Evolutionary conservation across 1,140 invertebrate genomes (phyloP).

Genomic region (Drosophila oshimai): DNA sequence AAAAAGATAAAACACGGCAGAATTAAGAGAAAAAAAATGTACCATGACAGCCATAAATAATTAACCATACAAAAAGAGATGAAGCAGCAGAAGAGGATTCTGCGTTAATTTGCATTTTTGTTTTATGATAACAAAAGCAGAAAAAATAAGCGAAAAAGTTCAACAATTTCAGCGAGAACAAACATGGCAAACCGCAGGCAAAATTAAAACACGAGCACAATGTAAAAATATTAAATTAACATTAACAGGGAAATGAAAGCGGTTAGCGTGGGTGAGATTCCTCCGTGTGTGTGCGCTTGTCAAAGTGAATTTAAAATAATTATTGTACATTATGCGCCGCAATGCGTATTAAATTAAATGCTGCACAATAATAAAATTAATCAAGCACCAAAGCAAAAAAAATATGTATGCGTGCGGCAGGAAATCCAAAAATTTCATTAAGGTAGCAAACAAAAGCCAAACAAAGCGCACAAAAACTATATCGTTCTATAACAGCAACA

Average conservation of each 20-base stretch:
- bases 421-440: constrained; percentile 24
- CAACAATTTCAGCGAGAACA: constrained; percentile 33
- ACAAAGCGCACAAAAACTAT: constrained; percentile 31
- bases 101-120: constrained; percentile 80
- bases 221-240: constrained; percentile 82
- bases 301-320: constrained; percentile 82
- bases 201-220: constrained; percentile 74
- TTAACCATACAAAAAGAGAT: constrained; percentile 66
- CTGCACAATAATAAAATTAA: constrained; percentile 77
- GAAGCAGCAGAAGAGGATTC: constrained; percentile 39
- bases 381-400: constrained; percentile 47
- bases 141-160: constrained; percentile 27
- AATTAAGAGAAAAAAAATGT: constrained; percentile 31
- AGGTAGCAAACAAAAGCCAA: constrained; percentile 19
- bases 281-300: constrained; percentile 44
- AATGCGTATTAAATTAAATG: constrained; percentile 80
- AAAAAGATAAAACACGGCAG: constrained; percentile 25
- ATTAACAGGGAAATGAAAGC: constrained; percentile 59
- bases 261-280: background rate
- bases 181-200: constrained; percentile 58
- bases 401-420: background rate
- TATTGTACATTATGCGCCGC: constrained; percentile 71
- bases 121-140: constrained; percentile 62
- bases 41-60: constrained; percentile 72
- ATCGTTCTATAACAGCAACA: constrained; percentile 10